Evolutionary conservation across 2,797 vertebrate species (phyloP).

Genomic region (Propithecus deckenii): DNA sequence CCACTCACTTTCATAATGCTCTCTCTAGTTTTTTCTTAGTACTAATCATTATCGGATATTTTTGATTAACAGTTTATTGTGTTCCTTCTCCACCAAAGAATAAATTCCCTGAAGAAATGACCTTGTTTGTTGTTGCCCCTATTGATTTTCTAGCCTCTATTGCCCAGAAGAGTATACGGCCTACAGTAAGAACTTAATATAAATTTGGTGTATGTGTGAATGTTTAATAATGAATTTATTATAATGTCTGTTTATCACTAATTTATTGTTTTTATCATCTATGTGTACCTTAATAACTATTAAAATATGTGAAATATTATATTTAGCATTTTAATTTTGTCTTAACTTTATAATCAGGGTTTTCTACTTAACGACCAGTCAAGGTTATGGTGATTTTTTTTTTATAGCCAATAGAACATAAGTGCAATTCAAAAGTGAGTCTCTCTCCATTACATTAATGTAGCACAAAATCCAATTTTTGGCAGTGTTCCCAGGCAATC

Average conservation of each 20-base stretch:
- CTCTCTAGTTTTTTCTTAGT: not conserved
- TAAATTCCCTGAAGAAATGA: not conserved
- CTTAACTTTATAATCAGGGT: conserved; percentile 2
- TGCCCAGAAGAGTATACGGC: not conserved
- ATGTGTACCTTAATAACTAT: not conserved
- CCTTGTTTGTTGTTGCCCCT: not conserved
- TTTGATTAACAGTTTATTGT: not conserved
- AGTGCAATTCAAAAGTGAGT: conserved; percentile 61
- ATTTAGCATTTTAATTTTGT: not conserved
- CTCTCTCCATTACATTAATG: conserved; percentile 68
- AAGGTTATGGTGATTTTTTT: conserved; percentile 48
- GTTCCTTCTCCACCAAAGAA: not conserved
- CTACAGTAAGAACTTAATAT: not conserved
- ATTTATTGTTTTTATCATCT: not conserved
- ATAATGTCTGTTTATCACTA: not conserved
- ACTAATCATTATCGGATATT: not conserved
- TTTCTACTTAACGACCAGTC: conserved; percentile 44
- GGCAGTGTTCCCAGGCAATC: conserved; percentile 69
- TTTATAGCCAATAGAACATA: conserved; percentile 29
- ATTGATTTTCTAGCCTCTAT: not conserved
- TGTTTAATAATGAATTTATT: not conserved
- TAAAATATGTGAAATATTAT: not conserved
- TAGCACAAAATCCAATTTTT: conserved; percentile 68
- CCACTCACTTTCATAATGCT: not conserved
- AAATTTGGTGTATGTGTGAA: not conserved